Conservation (phyloP, 2,113 vertebrate genomes). For the Todiramphus saurophagus region DNA sequence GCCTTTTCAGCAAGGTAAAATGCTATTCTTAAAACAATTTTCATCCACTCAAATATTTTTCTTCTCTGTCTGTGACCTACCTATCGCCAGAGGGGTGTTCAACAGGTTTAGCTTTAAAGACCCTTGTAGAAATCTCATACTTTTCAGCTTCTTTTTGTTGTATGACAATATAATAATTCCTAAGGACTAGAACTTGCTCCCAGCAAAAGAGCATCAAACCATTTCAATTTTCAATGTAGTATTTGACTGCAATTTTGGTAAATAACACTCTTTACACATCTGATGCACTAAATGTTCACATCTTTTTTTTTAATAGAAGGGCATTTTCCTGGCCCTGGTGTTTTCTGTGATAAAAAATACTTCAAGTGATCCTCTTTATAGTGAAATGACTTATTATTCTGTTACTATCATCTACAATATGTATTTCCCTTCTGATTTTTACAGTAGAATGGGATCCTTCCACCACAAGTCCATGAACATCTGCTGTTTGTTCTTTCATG, state of each 20-base stretch:
- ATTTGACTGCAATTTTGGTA: neutral
- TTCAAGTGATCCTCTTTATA: neutral
- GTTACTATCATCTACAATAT: neutral
- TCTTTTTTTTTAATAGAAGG: neutral
- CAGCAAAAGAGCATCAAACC: neutral
- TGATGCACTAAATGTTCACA: neutral
- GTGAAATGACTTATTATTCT: neutral
- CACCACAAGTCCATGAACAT: neutral
- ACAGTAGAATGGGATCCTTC: neutral
- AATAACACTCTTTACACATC: neutral
- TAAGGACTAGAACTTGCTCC: neutral
- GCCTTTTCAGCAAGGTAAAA: neutral
- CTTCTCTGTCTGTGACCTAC: neutral
- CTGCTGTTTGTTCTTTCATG: neutral
- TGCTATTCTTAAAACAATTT: conserved; percentile 7
- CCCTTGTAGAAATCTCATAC: neutral
- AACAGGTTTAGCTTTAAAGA: neutral
- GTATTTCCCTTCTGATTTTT: neutral
- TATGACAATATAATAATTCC: neutral
- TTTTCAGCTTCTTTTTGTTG: neutral
- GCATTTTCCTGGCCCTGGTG: neutral
- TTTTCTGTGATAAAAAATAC: neutral
- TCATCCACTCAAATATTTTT: neutral
- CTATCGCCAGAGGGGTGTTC: neutral
- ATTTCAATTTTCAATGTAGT: neutral